Evolutionary conservation across 2,888 invertebrate genomes (phyloP).

Genomic region (Omphaloscelis lunosa): DNA sequence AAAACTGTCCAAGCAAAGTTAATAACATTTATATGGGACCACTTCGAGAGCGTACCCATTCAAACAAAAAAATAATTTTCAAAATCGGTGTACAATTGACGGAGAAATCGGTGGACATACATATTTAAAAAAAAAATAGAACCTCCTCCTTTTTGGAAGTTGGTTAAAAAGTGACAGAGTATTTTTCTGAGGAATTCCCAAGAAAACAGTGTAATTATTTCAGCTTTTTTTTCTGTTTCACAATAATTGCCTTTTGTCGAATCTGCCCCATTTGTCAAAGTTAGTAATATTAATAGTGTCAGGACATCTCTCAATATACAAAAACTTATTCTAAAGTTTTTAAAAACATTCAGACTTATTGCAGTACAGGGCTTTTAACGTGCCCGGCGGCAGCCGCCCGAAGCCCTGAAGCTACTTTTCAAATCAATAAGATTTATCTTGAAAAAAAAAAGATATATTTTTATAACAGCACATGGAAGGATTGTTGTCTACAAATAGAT

Average conservation of each 20-base stretch:
- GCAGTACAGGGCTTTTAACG: not conserved
- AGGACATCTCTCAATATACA: too few species aligned
- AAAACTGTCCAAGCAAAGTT: too few species aligned
- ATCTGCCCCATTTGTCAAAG: not conserved
- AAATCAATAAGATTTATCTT: not conserved
- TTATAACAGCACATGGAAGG: not conserved
- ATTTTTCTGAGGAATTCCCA: not conserved
- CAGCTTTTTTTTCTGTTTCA: too few species aligned
- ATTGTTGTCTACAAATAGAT: not conserved
- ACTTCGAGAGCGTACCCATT: too few species aligned
- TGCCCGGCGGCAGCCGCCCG: too few species aligned
- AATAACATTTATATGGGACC: too few species aligned
- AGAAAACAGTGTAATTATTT: not conserved
- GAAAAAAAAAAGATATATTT: not conserved
- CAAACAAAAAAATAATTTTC: too few species aligned
- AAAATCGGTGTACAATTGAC: too few species aligned
- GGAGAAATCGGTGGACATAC: too few species aligned
- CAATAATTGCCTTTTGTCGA: not conserved
- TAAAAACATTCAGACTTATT: not conserved
- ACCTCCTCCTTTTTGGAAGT: too few species aligned
- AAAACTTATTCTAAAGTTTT: not conserved
- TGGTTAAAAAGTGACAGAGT: too few species aligned
- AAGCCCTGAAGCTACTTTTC: not conserved
- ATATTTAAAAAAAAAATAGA: too few species aligned
- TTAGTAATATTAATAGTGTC: not conserved